Conservation (phyloP, 2,888 invertebrate species). For the Disparrhopalites patrizii region DNA sequence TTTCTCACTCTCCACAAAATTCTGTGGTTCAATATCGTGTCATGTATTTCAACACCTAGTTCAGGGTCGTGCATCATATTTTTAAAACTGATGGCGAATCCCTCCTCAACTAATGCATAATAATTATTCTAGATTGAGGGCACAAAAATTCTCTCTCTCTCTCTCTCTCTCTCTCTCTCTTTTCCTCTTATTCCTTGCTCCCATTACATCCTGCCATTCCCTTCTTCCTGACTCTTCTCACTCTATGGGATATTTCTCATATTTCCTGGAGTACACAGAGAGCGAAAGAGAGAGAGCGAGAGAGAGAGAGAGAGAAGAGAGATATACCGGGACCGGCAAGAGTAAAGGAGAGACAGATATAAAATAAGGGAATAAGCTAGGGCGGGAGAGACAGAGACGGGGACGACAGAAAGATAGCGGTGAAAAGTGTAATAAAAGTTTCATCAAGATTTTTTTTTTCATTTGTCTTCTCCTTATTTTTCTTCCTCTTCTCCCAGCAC, state of each 20-base stretch:
- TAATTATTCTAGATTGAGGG: slow-evolving; percentile 45
- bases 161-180: neutral
- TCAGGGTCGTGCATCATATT: slow-evolving; percentile 38
- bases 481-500: too few species aligned
- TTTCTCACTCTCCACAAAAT: neutral
- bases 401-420: too few species aligned
- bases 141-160: slow-evolving; percentile 25
- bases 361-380: too few species aligned
- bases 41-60: slow-evolving; percentile 42
- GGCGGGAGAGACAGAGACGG: too few species aligned
- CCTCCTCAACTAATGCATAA: slow-evolving; percentile 40
- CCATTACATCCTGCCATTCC: neutral
- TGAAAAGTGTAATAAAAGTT: too few species aligned
- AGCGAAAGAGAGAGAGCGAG: too few species aligned
- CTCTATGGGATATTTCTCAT: too few species aligned
- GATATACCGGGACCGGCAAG: neutral
- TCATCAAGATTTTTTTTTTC: slow-evolving; percentile 7
- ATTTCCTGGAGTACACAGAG: slow-evolving; percentile 10
- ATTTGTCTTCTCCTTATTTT: too few species aligned
- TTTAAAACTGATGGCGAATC: slow-evolving; percentile 38
- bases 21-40: slow-evolving; percentile 32
- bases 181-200: neutral
- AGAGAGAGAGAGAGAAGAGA: neutral
- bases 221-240: neutral
- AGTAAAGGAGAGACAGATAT: slow-evolving; percentile 8